Conservation (phyloP, 2,888 invertebrate genomes). For the Tachina lurida region DNA sequence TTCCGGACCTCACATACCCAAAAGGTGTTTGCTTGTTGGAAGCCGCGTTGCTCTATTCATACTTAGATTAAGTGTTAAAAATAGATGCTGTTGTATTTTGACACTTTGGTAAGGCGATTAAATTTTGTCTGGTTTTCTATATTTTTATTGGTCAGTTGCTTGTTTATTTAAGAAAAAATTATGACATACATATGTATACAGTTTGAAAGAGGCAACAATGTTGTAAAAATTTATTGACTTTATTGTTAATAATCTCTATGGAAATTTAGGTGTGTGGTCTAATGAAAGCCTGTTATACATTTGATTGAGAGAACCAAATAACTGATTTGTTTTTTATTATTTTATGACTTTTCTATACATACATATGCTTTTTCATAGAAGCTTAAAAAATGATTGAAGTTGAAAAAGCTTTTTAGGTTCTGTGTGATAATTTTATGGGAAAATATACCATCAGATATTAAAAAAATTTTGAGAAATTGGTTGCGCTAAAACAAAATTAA, state of each 20-base stretch:
- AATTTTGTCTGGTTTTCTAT: slow-evolving; percentile 5
- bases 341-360: no score
- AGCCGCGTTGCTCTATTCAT: slow-evolving; percentile 16
- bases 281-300: background rate
- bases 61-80: slow-evolving; percentile 51
- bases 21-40: background rate
- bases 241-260: slow-evolving; percentile 62
- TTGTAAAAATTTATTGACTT: slow-evolving; percentile 54
- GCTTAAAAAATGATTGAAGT: no score
- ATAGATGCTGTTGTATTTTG: slow-evolving; percentile 43
- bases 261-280: slow-evolving; percentile 62
- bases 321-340: no score
- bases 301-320: no score
- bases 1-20: slow-evolving; percentile 33
- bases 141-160: slow-evolving; percentile 15
- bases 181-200: slow-evolving; percentile 4
- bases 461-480: no score
- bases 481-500: no score
- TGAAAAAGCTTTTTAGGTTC: no score
- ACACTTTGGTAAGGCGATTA: slow-evolving; percentile 50
- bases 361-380: no score
- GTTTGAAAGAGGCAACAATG: slow-evolving; percentile 40
- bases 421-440: no score
- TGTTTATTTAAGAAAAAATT: slow-evolving; percentile 20
- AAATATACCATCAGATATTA: no score